A percentile compares a stretch with the other conserved stretches of the same genome.
These are phyloP conservation scores for Blennius ocellaris DNA, from an alignment of 2,113 vertebrate species.

Conservation along the genomic window DNA sequence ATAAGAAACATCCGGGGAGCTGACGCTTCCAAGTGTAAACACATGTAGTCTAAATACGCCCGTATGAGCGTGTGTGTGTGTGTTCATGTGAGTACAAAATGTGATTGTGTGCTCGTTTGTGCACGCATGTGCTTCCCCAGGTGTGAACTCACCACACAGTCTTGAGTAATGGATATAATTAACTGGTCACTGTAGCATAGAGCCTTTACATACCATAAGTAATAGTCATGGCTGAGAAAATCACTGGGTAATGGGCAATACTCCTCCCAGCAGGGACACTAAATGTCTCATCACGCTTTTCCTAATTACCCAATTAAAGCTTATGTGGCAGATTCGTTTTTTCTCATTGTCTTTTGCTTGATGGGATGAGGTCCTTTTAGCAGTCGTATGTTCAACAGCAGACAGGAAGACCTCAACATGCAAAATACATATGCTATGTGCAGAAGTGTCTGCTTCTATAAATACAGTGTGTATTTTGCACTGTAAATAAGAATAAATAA, in stretches of 20 bases:
- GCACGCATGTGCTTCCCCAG: constrained; percentile 41
- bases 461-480: background rate
- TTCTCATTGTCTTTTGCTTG: constrained; percentile 40
- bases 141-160: constrained; percentile 46
- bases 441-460: background rate
- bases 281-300: constrained; percentile 72
- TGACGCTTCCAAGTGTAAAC: constrained; percentile 14
- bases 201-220: constrained; percentile 67
- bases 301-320: constrained; percentile 79
- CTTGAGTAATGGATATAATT: constrained; percentile 72
- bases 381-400: constrained; percentile 2
- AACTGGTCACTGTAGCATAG: constrained; percentile 58
- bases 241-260: constrained; percentile 76
- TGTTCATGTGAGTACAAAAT: background rate
- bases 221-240: constrained; percentile 69
- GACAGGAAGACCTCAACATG: background rate
- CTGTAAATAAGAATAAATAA: too few relatives aligned
- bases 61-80: background rate
- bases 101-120: constrained; percentile 4
- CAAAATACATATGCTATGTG: background rate
- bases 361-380: constrained; percentile 15
- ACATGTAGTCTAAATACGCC: constrained; percentile 9
- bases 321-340: constrained; percentile 68
- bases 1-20: constrained; percentile 12
- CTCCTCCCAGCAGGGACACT: constrained; percentile 69